Base-by-base conservation (phyloP, 2,888 invertebrate species). In the Halictus quadricinctus region DNA sequence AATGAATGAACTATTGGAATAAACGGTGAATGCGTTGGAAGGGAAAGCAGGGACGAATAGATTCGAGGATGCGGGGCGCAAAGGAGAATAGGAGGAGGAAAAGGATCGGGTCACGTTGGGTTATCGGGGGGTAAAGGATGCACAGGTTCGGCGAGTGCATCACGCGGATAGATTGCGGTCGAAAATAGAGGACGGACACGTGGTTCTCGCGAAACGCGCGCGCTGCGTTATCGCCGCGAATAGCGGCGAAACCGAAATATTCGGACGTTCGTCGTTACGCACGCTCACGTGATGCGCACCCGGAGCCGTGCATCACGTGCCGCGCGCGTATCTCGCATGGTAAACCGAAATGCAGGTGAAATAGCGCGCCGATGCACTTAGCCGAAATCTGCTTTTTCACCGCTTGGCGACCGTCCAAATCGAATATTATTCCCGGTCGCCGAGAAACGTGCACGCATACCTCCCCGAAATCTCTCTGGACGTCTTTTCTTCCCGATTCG, bases 371-470 rank as follows among this genome's bases (percentile, higher is more conserved):
- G 83, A 80, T 84, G 84, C 80, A 76, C 77, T 73, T 72, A 64
- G 70, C 21, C 73, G 81, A 79, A 81, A 85, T 84, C 84, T 81
- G 81, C 85, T 84, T 87, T 60, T 88, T 86, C 86, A 73, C 72
- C 76, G 81, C 5, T 83, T 90, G 90, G 90, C 90, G 69, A 29
- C 46, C 50, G 48, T 86, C 90, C 90, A 90, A 84, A 85, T 78
- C 77, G 86, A 89, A 90, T 89, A 90, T 90, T 90, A 88, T 86
- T 84, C 81, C 85, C 79, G 87, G 72, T 76, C 74, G 81, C 79
- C 79, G 41, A 48, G 70, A 41, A 73, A 69, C 73, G 72, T 66
- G 50, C 79, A 21, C 76, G 77, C 50, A 41, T 74, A 74, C 77
- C 70, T 4, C 21, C 70, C 4, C 69, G 78, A 58, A 58, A 66